Base-by-base conservation (phyloP, 2,113 vertebrate genomes). In the Leucoraja erinaceus region DNA sequence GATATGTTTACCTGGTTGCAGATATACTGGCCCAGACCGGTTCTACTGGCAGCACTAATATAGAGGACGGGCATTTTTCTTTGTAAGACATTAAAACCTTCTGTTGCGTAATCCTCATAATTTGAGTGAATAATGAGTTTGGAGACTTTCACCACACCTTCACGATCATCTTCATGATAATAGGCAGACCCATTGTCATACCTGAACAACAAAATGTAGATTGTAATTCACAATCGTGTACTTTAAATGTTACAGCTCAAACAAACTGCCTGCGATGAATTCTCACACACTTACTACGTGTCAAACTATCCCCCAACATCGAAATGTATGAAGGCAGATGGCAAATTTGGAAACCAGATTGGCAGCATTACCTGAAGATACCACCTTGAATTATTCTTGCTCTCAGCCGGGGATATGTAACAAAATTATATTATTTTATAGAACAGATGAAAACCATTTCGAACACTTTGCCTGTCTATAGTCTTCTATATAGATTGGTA, bases 181-280 rank as follows among this genome's bases (percentile, higher is more conserved):
- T 98, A 99, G 0, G 97, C 98, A 0, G 98, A 99, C 16, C 98
- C 98, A n/a, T 97, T 99, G 94, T 99, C 98, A 95, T 98, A 99
- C 94, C 99, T 99, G 95, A 94, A 95, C 94, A 72, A 94, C 90
- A 95, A 92, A 94, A 1, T 0, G 12, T 4, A 91, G 28, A 14
- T n/a, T 5, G n/a, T 28, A 88, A 66, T 61, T 61, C 28, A 88
- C 11, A 1, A 66, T 88, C 20, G 5, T n/a, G 38, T 38, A 72
- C 22, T 47, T 63, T 61, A 28, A 93, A 76, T 61, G 93, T 93
- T 83, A 0, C 93, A 81, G 90, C 70, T 93, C 56, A 47, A n/a
- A 1, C 93, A 78, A 3, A 77, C n/a, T 14, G 22, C 22, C 28
- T 5, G 6, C 5, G 31, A 88, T 31, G 8, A 61, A 14, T 14